These are phyloP conservation scores for Cyphomyrus plagiostoma DNA, from an alignment of 2,113 vertebrate genomes.

Conservation along the genomic window DNA sequence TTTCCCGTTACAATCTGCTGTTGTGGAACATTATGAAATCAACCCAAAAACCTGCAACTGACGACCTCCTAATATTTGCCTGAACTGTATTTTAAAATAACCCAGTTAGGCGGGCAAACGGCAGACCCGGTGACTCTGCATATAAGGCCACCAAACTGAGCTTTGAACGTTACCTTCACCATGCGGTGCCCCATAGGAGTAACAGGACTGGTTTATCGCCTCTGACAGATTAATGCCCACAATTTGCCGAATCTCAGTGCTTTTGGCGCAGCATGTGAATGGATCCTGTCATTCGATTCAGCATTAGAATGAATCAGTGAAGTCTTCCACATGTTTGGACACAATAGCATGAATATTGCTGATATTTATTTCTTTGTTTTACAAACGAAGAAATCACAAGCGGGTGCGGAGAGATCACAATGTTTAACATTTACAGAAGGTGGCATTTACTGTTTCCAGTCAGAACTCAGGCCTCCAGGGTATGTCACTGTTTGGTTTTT, in stretches of 20 bases:
- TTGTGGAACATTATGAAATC: no score
- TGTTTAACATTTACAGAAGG: not conserved
- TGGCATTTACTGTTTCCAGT: not conserved
- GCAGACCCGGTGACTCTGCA: not conserved
- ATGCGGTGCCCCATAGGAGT: no score
- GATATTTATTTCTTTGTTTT: constrained; percentile 1
- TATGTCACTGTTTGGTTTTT: not conserved
- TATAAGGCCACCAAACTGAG: not conserved
- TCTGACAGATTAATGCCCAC: not conserved
- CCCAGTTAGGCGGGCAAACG: no score
- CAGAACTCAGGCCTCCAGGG: not conserved
- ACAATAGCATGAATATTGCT: not conserved
- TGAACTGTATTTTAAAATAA: no score
- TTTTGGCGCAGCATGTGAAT: not conserved
- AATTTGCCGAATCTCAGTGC: not conserved
- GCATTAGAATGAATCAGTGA: not conserved
- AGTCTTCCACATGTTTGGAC: not conserved
- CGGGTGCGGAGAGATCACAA: not conserved
- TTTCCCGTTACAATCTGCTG: no score
- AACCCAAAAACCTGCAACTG: no score
- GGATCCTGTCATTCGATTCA: not conserved
- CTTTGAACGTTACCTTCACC: not conserved
- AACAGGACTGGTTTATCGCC: not conserved
- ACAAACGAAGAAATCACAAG: not conserved
- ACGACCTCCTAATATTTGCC: no score